Percentiles rank a stretch among this genome's conserved stretches.
These are phyloP conservation scores for Empis livida DNA, from an alignment of 2,888 invertebrate species.

Conservation along the genomic window DNA sequence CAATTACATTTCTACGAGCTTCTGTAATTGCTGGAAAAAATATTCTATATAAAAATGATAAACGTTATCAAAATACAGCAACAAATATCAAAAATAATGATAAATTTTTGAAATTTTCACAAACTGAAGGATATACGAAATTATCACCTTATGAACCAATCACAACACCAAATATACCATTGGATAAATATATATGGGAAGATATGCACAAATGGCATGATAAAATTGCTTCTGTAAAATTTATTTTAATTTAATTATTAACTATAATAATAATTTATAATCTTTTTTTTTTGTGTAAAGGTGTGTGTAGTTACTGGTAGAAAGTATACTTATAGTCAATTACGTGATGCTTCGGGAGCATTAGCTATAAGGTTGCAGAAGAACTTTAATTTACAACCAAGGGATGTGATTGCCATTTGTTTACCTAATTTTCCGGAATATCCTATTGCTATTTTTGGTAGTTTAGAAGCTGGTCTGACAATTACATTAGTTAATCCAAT, in stretches of 20 bases:
- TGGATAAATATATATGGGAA: conserved; percentile 49
- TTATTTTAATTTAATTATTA: not conserved
- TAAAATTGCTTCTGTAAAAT: conserved; percentile 48
- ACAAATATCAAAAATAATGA: not conserved
- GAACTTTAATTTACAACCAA: conserved; percentile 49
- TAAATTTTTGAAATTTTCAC: not conserved
- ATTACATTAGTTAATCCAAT: conserved; percentile 62
- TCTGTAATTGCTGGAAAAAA: no score
- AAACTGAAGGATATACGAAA: not conserved
- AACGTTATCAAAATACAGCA: not conserved
- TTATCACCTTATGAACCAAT: not conserved
- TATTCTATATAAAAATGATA: no score
- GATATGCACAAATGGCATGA: conserved; percentile 50
- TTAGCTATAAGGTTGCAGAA: conserved; percentile 52
- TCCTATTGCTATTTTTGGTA: conserved; percentile 50
- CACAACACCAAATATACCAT: conserved; percentile 38
- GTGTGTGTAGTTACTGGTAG: conserved; percentile 59
- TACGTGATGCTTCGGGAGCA: conserved; percentile 48
- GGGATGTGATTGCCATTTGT: conserved; percentile 56
- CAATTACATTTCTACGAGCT: no score
- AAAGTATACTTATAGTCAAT: conserved; percentile 56
- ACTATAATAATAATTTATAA: not conserved
- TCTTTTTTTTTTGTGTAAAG: conserved; percentile 32
- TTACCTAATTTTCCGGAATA: conserved; percentile 68
- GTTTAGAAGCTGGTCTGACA: conserved; percentile 52